phyloP scores from a whole-genome alignment of 2,797 vertebrate species.

The Leucoraja ocellata region DNA sequence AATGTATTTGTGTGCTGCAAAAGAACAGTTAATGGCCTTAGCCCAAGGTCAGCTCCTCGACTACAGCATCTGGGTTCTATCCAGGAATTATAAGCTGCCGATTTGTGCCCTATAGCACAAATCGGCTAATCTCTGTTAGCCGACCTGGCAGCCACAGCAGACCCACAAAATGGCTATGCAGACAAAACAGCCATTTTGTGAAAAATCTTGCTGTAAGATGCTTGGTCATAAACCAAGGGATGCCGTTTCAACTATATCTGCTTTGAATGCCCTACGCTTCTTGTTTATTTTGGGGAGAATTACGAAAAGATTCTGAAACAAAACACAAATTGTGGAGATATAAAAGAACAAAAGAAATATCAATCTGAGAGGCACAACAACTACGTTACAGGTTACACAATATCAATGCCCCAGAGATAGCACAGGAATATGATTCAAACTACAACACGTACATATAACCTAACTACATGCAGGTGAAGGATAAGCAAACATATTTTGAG shows the following conservation, averaged over 20 bases:
- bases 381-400: neutral
- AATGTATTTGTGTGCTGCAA: slow-evolving; percentile 54
- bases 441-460: neutral
- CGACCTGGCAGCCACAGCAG: slow-evolving; percentile 47
- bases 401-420: neutral
- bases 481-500: neutral
- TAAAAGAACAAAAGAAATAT: neutral
- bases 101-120: slow-evolving; percentile 46
- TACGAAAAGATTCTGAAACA: neutral
- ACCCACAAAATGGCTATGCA: slow-evolving; percentile 56
- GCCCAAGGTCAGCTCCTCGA: slow-evolving; percentile 63
- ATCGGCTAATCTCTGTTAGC: slow-evolving; percentile 42
- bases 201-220: neutral
- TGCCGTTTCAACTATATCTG: neutral
- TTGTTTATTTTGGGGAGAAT: neutral
- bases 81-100: slow-evolving; percentile 58
- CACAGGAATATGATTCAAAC: neutral
- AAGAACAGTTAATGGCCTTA: slow-evolving; percentile 62
- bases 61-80: slow-evolving; percentile 57
- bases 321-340: neutral
- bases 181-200: slow-evolving; percentile 35
- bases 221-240: neutral
- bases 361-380: neutral
- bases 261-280: neutral
- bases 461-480: neutral